Base-by-base conservation (phyloP, 2,888 invertebrate genomes). In the Drosophila multiciliata region DNA sequence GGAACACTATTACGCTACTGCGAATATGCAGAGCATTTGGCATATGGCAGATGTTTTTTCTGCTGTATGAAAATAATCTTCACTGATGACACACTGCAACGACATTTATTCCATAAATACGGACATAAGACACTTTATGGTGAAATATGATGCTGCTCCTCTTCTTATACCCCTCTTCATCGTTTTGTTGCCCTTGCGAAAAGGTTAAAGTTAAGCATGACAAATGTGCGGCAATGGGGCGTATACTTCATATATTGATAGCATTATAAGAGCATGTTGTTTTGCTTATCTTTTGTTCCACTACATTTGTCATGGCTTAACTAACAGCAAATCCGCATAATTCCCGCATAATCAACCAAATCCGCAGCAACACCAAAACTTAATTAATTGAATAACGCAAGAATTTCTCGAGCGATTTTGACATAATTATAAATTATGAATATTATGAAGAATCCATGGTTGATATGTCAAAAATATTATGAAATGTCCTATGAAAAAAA, bases 161-260 rank as follows among this genome's bases (percentile, higher is more conserved):
- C 12, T 23, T 9, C 17, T 23, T 20, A 15, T 58, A 15, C 35
- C 35, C 9, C 15, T 40, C 20, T 29, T 26, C 26, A 4, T n/a
- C n/a, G 48, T 54, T 36, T 52, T 52, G 40, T 57, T 57, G 59
- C 53, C 38, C 71, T 68, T 66, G 65, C 9, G 60, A 35, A 83
- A 89, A 87, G 82, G 84, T 83, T 84, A 78, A 89, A 84, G 79
- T 89, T 84, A 82, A 84, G 88, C 90, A 62, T 78, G 88, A 84
- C 67, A 82, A 76, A 89, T 89, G 82, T 54, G 66, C 48, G 58
- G 38, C 70, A 66, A 23, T 81, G 66, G 68, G 49, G 81, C 73
- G 78, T 69, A 73, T 71, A 83, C 78, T 87, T 74, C 65, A 80
- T 77, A 70, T 70, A 76, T 70, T 63, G 75, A 59, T 66, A 81